Percentiles rank a stretch among this genome's conserved stretches.
These are phyloP conservation scores for Melanargia galathea DNA, from an alignment of 2,888 invertebrate species.

Conservation along the genomic window DNA sequence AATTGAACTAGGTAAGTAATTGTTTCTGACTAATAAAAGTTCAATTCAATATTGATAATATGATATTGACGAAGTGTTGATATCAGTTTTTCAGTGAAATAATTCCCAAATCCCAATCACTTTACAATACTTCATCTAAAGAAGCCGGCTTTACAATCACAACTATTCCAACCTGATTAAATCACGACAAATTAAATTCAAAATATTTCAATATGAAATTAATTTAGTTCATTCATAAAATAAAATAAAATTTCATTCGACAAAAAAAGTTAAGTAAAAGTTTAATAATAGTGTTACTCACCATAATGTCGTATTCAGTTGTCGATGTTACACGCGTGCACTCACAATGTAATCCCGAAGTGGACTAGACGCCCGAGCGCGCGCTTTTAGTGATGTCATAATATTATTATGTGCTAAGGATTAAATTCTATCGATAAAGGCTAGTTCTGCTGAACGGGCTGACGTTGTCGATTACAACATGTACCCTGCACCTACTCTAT, in stretches of 20 bases:
- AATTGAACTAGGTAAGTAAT: too few species aligned
- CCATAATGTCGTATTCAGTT: slow-evolving; percentile 42
- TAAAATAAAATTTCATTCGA: background rate
- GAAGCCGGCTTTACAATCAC: slow-evolving; percentile 1
- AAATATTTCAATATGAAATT: background rate
- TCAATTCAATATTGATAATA: too few species aligned
- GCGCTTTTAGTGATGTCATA: slow-evolving; percentile 43
- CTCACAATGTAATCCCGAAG: slow-evolving; percentile 38
- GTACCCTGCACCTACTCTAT: background rate
- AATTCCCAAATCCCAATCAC: too few species aligned
- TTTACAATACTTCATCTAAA: background rate
- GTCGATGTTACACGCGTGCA: slow-evolving; percentile 30
- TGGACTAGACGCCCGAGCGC: slow-evolving; percentile 41
- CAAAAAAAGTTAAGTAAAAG: background rate
- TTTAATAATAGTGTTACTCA: slow-evolving; percentile 35
- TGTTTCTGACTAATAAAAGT: too few species aligned
- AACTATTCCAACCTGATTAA: background rate
- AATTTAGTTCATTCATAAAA: background rate
- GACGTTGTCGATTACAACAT: slow-evolving; percentile 12
- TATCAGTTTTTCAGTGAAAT: too few species aligned
- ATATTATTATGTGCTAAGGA: slow-evolving; percentile 15
- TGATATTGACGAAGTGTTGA: too few species aligned
- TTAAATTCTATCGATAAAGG: slow-evolving; percentile 22
- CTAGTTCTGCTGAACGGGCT: slow-evolving; percentile 4
- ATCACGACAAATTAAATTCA: background rate